These are phyloP conservation scores for Caenorhabditis remanei DNA, from an alignment of 1,140 invertebrate genomes.

Conservation along the genomic window DNA sequence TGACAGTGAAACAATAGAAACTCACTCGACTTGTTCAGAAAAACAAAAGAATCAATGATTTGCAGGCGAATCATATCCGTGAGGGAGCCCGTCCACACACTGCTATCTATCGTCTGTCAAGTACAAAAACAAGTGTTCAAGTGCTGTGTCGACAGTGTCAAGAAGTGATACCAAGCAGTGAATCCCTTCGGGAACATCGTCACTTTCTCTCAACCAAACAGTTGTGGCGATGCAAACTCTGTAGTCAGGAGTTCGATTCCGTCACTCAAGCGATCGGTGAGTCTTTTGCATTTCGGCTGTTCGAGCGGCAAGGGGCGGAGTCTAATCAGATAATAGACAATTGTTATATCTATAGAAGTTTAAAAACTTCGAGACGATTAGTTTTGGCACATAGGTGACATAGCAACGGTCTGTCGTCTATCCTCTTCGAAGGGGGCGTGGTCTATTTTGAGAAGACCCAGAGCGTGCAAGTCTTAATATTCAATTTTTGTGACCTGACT, in stretches of 20 bases:
- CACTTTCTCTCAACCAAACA: conserved; percentile 29
- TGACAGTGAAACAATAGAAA: not conserved
- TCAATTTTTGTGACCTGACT: too few relatives aligned
- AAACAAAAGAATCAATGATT: conserved; percentile 23
- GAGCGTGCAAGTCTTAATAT: too few relatives aligned
- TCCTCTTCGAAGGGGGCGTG: too few relatives aligned
- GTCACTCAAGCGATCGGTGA: not conserved
- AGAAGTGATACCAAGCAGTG: conserved; percentile 74
- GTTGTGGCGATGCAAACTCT: conserved; percentile 21
- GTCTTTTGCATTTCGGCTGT: not conserved
- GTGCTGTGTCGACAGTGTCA: conserved; percentile 74
- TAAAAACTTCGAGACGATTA: too few relatives aligned
- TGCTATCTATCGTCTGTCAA: conserved; percentile 69
- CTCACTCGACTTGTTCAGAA: too few relatives aligned
- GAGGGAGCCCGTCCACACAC: conserved; percentile 68
- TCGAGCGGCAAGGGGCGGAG: too few relatives aligned
- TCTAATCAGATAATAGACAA: too few relatives aligned
- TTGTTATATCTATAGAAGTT: too few relatives aligned
- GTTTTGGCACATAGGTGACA: too few relatives aligned
- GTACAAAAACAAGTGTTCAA: conserved; percentile 72
- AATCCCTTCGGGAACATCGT: conserved; percentile 18
- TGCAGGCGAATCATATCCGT: conserved; percentile 76
- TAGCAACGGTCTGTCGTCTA: too few relatives aligned
- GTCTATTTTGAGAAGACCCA: too few relatives aligned
- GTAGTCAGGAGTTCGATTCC: conserved; percentile 12